Percentiles rank a stretch among this genome's conserved stretches.
phyloP scores from a whole-genome alignment of 2,113 vertebrate species.

The Stictonetta naevosa region DNA sequence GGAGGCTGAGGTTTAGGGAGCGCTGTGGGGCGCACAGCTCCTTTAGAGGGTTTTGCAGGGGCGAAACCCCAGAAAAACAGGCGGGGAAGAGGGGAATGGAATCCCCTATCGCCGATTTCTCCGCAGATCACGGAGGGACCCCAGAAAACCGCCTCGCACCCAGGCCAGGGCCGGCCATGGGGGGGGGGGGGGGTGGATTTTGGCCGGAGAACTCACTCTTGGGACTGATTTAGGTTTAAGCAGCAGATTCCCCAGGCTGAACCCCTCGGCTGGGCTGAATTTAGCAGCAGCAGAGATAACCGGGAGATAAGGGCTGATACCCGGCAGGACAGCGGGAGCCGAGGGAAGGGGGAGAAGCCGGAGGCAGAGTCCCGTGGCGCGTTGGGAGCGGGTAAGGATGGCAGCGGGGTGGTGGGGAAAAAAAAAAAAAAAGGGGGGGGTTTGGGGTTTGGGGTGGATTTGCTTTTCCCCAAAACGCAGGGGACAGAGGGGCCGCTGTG shows the following conservation, averaged over 20 bases:
- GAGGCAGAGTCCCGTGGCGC: neutral
- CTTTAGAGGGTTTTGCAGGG: too few species aligned
- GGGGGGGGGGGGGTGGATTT: neutral
- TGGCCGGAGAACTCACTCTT: neutral
- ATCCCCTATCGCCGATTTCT: neutral
- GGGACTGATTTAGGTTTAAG: slow-evolving; percentile 7
- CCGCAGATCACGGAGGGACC: neutral
- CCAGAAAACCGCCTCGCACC: neutral
- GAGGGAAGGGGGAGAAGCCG: neutral
- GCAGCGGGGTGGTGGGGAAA: neutral
- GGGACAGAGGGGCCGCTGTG: neutral
- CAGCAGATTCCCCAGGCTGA: slow-evolving; percentile 32
- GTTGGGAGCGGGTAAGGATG: slow-evolving; percentile 17
- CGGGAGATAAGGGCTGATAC: slow-evolving; percentile 56
- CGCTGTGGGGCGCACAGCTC: neutral
- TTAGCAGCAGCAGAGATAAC: slow-evolving; percentile 56
- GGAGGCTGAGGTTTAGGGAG: neutral
- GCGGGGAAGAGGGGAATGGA: too few species aligned
- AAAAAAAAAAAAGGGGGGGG: too few species aligned
- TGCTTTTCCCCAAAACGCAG: neutral
- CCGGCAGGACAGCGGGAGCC: slow-evolving; percentile 5
- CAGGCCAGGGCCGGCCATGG: neutral
- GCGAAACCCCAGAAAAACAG: neutral
- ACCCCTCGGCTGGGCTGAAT: slow-evolving; percentile 44
- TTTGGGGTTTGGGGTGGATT: neutral